A percentile compares a stretch with the other conserved stretches of the same genome.
Evolutionary conservation across 2,888 invertebrate species (phyloP).

Genomic region (Apoda limacodes): DNA sequence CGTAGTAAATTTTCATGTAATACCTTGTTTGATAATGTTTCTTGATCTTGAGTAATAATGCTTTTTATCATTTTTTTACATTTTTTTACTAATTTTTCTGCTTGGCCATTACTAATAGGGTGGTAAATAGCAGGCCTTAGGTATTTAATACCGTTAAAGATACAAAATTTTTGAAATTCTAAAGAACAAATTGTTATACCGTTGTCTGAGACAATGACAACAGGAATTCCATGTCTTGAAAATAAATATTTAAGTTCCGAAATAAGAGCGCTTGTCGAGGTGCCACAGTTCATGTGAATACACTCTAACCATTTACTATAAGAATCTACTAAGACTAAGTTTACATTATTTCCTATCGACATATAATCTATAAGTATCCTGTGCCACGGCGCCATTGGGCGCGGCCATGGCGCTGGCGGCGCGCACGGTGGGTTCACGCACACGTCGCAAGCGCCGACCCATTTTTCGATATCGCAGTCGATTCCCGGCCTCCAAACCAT

Average conservation of each 20-base stretch:
- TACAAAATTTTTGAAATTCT: conserved; percentile 15
- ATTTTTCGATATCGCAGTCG: conserved; percentile 14
- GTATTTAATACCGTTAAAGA: conserved; percentile 12
- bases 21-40: conserved; percentile 3
- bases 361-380: conserved; percentile 20
- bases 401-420: conserved; percentile 8
- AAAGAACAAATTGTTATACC: conserved; percentile 10
- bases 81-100: conserved; percentile 8
- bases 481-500: conserved; percentile 18
- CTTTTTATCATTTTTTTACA: conserved; percentile 21
- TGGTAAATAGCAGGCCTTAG: conserved; percentile 11
- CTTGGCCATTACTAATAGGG: too few relatives aligned
- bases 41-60: conserved; percentile 11
- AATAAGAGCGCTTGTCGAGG: conserved; percentile 11
- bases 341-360: conserved; percentile 10
- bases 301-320: conserved; percentile 19
- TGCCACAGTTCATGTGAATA: conserved; percentile 14
- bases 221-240: conserved; percentile 14
- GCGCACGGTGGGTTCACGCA: conserved; percentile 7
- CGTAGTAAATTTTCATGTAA: conserved; percentile 12
- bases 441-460: conserved; percentile 9
- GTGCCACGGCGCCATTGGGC: conserved; percentile 13
- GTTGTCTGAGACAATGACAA: conserved; percentile 8
- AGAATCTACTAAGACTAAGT: conserved; percentile 14
- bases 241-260: conserved; percentile 14